Conservation (phyloP, 2,888 invertebrate genomes). For the Trissolcus japonicus region DNA sequence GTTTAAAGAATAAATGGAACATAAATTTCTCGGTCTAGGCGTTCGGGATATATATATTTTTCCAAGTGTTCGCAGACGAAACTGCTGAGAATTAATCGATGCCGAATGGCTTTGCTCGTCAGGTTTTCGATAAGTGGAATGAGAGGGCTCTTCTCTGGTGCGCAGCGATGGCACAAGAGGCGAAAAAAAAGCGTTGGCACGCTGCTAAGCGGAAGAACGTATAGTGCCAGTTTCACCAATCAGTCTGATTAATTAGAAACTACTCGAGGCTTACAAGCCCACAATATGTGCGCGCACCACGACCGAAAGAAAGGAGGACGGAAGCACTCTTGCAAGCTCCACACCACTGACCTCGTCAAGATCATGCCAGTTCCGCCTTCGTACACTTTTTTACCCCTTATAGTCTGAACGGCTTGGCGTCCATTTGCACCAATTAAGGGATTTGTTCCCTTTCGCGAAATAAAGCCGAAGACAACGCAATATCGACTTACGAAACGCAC, state of each 20-base stretch:
- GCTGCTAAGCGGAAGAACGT: constrained; percentile 57
- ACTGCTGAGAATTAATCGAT: constrained; percentile 62
- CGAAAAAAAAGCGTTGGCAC: constrained; percentile 61
- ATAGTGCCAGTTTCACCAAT: constrained; percentile 61
- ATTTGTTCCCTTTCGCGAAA: constrained; percentile 17
- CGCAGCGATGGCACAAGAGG: constrained; percentile 42
- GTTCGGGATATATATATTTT: constrained; percentile 29
- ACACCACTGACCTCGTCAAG: constrained; percentile 55
- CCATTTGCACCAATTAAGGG: constrained; percentile 49
- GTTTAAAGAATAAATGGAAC: constrained; percentile 56
- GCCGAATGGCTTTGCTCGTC: constrained; percentile 60
- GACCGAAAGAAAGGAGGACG: constrained; percentile 8
- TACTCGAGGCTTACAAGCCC: constrained; percentile 63
- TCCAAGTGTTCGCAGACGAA: constrained; percentile 30
- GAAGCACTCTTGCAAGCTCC: constrained; percentile 15
- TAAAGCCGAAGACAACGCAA: constrained; percentile 31
- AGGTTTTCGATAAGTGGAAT: constrained; percentile 53
- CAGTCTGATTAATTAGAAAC: constrained; percentile 69
- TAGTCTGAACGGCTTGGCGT: constrained; percentile 32
- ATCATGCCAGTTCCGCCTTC: constrained; percentile 38
- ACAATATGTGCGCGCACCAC: constrained; percentile 46
- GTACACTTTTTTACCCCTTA: constrained; percentile 15
- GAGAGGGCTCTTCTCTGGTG: constrained; percentile 45
- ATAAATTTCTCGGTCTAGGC: constrained; percentile 41
- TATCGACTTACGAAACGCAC: constrained; percentile 37